Conservation (phyloP, 2,113 vertebrate species). For the Falco punctatus region DNA sequence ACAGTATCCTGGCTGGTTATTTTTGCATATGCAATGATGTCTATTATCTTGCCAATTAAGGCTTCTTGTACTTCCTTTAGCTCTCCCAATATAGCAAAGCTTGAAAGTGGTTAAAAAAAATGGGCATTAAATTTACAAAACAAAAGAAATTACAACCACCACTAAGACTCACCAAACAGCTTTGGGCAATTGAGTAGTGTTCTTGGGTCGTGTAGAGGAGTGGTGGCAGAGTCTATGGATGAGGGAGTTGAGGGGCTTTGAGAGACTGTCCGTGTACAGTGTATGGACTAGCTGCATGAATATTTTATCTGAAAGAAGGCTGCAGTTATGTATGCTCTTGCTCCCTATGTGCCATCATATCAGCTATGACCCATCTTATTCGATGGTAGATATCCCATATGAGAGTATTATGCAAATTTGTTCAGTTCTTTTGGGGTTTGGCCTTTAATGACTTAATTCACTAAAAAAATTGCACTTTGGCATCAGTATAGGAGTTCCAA, state of each 20-base stretch:
- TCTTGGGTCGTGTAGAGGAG: neutral
- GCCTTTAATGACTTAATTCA: neutral
- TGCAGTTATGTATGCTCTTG: neutral
- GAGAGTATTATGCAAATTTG: neutral
- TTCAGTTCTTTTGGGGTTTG: neutral
- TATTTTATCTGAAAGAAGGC: neutral
- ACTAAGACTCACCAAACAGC: neutral
- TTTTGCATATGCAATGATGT: neutral
- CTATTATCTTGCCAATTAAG: neutral
- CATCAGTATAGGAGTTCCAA: neutral
- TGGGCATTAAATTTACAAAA: neutral
- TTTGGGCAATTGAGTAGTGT: neutral
- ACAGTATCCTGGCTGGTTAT: constrained; percentile 16
- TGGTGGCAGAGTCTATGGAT: neutral
- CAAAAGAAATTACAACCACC: neutral
- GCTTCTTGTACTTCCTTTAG: neutral
- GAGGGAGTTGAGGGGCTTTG: neutral
- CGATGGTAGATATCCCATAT: neutral
- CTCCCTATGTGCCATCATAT: neutral
- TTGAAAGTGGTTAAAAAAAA: neutral
- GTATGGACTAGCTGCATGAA: neutral
- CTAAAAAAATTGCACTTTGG: neutral
- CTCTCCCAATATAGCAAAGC: neutral
- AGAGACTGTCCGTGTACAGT: too few relatives aligned
- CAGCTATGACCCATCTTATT: neutral